These are phyloP conservation scores for Brachionus sp. DNA, from an alignment of 1,140 invertebrate species.

Conservation along the genomic window DNA sequence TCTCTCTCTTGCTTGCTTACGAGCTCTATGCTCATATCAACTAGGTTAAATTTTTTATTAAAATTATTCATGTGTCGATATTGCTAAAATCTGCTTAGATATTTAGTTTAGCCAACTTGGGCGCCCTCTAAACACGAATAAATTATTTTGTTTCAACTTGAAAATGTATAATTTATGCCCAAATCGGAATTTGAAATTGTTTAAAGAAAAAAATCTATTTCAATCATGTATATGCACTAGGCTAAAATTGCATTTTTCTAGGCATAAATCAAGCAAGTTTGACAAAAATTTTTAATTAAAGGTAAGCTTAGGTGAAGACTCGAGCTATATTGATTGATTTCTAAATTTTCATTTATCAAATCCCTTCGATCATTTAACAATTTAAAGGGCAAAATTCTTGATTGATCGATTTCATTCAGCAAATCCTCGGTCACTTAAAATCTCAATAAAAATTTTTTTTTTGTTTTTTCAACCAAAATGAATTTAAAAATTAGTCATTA, in stretches of 20 bases:
- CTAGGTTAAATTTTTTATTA: slow-evolving; percentile 44
- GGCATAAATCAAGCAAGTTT: not conserved
- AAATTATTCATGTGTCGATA: not conserved
- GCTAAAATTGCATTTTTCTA: not conserved
- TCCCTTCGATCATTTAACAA: not conserved
- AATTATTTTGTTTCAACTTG: slow-evolving; percentile 18
- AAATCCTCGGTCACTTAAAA: not conserved
- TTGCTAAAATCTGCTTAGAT: slow-evolving; percentile 32
- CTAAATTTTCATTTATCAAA: not conserved
- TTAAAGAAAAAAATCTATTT: not conserved
- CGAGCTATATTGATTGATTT: not conserved
- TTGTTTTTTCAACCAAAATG: not conserved
- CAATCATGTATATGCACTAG: not conserved
- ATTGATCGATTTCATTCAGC: not conserved
- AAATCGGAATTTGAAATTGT: slow-evolving; percentile 3
- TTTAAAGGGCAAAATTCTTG: not conserved
- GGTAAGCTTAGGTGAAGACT: not conserved
- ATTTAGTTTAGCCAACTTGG: slow-evolving; percentile 1
- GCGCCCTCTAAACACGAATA: slow-evolving; percentile 8
- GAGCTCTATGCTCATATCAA: slow-evolving; percentile 21
- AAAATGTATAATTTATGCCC: slow-evolving; percentile 27
- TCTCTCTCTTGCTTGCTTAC: not conserved
- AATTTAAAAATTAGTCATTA: no score
- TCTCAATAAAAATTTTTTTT: not conserved
- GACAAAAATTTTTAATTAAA: not conserved